These are phyloP conservation scores for Campaea margaritaria DNA, from an alignment of 2,888 invertebrate species.

Conservation along the genomic window DNA sequence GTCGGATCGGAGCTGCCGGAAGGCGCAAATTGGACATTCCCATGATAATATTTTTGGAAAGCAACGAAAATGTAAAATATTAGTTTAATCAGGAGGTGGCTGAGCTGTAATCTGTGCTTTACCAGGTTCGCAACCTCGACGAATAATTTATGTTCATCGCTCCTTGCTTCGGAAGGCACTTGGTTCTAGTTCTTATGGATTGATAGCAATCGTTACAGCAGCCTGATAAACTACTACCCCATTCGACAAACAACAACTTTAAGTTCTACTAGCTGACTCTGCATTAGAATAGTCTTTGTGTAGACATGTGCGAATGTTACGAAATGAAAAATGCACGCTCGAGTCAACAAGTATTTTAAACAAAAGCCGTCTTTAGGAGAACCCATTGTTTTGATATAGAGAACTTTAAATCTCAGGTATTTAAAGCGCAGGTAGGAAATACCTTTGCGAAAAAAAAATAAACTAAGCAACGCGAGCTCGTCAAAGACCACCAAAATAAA, in stretches of 20 bases:
- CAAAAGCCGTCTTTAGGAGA: not conserved
- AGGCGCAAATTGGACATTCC: not conserved
- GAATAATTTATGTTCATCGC: too few species aligned
- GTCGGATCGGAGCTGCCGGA: not conserved
- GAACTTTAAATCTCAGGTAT: constrained; percentile 27
- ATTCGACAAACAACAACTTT: not conserved
- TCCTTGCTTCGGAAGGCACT: too few species aligned
- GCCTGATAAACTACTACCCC: too few species aligned
- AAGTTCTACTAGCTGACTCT: not conserved
- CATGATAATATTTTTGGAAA: constrained; percentile 2
- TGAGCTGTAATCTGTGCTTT: too few species aligned
- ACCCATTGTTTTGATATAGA: not conserved
- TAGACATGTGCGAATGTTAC: not conserved
- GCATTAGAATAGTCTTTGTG: not conserved
- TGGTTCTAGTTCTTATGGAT: too few species aligned
- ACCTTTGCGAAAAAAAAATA: constrained; percentile 11
- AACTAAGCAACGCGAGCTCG: not conserved
- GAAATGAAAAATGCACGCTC: constrained; percentile 1
- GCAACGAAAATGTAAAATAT: not conserved
- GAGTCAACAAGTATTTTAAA: not conserved
- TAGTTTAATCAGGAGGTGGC: too few species aligned
- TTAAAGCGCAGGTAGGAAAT: constrained; percentile 30
- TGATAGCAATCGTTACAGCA: too few species aligned
- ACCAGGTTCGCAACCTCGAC: too few species aligned
- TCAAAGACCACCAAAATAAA: constrained; percentile 4